Evolutionary conservation across 1,140 invertebrate species (phyloP).

Genomic region (Heliconius melpomene): DNA sequence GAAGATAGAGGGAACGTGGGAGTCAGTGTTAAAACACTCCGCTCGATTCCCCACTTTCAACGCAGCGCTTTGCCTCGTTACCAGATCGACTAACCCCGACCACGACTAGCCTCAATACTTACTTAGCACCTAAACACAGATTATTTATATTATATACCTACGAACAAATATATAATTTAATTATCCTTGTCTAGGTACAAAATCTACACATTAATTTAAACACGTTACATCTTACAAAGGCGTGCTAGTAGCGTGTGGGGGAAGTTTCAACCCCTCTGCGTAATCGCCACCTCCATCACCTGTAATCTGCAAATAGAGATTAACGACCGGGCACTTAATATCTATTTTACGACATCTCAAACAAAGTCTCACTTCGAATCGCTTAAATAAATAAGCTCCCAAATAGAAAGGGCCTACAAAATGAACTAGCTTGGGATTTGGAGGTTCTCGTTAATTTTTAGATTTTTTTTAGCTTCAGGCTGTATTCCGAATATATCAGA

Average conservation of each 20-base stretch:
- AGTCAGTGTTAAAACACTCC: too few relatives aligned
- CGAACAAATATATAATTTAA: background rate
- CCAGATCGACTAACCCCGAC: too few relatives aligned
- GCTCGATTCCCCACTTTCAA: too few relatives aligned
- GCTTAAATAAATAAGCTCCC: slow-evolving; percentile 11
- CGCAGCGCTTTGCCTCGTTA: too few relatives aligned
- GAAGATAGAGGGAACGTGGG: too few relatives aligned
- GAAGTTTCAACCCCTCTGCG: background rate
- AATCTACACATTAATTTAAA: background rate
- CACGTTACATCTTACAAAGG: background rate
- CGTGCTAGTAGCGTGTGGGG: background rate
- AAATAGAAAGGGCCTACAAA: slow-evolving; percentile 6
- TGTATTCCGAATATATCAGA: too few relatives aligned
- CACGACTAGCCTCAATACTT: too few relatives aligned
- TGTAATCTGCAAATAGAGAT: slow-evolving; percentile 22
- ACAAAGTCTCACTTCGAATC: slow-evolving; percentile 12
- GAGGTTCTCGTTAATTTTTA: background rate
- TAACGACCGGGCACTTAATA: slow-evolving; percentile 22
- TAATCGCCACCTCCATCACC: slow-evolving; percentile 16
- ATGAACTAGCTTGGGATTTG: background rate
- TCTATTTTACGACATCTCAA: slow-evolving; percentile 11
- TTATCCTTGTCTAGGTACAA: background rate
- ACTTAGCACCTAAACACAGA: too few relatives aligned
- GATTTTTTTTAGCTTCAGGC: background rate
- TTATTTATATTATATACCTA: too few relatives aligned